Evolutionary conservation across 2,888 invertebrate genomes (phyloP), one percentile per base, ranked within the genome.

Genomic region (Meganola albula): DNA sequence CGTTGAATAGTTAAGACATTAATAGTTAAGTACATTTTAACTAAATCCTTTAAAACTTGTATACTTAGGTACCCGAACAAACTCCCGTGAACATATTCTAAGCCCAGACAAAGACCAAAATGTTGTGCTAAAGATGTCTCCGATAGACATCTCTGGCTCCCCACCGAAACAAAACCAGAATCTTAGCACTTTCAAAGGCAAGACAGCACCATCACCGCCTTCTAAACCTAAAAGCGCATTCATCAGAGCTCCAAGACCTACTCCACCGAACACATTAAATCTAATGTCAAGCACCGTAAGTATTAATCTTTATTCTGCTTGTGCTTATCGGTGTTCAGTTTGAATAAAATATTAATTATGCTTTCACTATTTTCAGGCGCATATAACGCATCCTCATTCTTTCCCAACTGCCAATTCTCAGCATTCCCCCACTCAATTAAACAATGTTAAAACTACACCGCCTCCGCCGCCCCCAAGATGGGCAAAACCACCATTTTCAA

Each of bases 381-480:
- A 85, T 70, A 85, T 87, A 79, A 86, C 87, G 65, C 85, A 85
- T 52, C 86, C 86, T 53, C 86, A 86, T 52, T 73, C 85, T 60
- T 85, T 84, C 59, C 85, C 82, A 25, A 74, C 72, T 31, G 60
- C 71, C 50, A 76, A 72, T 49, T 67, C 69, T 32, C 77, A 73
- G 58, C 73, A 74, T 44, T 85, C 84, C 48, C 84, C 82, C 48
- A 82, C 73, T 40, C 77, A 63, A 46, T 36, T 66, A 44, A 69
- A 60, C 38, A 69, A 54, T 42, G 58, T 70, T 26, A 85, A 85
- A 68, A 88, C 78, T 26, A 92, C 92, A 16, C 94, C 95, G 1
- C 95, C 95, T 4, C 93, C 93, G 0, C 95, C 95, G 0, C 95
- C 95, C 0, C 92, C 94, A 8, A 87, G 95, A 57, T 95, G 95